Percentiles rank a stretch among this genome's conserved stretches.
These are phyloP conservation scores for Rhizomys pruinosus DNA, from an alignment of 2,113 vertebrate species.

Conservation along the genomic window DNA sequence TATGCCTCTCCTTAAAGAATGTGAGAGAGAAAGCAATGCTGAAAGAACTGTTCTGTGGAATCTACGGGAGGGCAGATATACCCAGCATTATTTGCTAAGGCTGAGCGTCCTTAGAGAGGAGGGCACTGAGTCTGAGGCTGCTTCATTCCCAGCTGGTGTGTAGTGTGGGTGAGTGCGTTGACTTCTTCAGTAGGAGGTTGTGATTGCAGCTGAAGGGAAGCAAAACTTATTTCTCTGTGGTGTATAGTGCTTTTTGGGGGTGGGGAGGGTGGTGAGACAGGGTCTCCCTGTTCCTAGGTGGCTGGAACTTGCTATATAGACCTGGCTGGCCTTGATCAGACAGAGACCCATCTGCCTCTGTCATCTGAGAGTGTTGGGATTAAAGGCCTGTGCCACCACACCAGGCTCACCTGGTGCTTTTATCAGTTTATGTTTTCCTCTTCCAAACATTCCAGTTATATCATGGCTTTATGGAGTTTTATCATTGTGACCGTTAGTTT, in stretches of 20 bases:
- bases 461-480: neutral
- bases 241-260: no score
- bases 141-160: constrained; percentile 77
- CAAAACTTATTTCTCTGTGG: constrained; percentile 81
- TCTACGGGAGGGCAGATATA: neutral
- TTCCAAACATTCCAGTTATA: neutral
- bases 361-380: no score
- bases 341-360: no score
- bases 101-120: neutral
- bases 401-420: constrained; percentile 89
- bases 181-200: constrained; percentile 87
- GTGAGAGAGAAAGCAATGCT: neutral
- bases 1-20: neutral
- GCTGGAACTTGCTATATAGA: no score
- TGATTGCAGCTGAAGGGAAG: constrained; percentile 80
- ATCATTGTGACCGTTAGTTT: neutral
- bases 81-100: neutral
- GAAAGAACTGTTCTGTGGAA: neutral
- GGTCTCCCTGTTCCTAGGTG: no score
- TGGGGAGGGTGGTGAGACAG: no score
- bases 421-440: neutral
- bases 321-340: no score
- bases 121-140: neutral
- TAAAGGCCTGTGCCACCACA: no score
- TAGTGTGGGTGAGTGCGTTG: no score